Evolutionary conservation across 2,797 vertebrate species (phyloP).

Genomic region (Setipinna tenuifilis): DNA sequence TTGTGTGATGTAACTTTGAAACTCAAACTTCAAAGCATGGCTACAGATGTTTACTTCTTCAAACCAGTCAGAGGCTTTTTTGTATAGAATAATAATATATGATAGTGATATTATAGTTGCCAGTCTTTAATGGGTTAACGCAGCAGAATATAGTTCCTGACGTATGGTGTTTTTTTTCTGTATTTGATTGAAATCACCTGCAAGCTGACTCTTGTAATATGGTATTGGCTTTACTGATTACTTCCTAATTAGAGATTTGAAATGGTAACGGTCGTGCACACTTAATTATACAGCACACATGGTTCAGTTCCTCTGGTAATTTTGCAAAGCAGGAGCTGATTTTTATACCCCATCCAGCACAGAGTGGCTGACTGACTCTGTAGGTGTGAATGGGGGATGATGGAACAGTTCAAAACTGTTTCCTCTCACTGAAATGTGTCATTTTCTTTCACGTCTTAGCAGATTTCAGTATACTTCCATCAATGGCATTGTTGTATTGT

Average conservation of each 20-base stretch:
- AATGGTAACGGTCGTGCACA: neutral
- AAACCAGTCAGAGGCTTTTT: neutral
- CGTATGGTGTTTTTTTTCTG: neutral
- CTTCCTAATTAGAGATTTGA: slow-evolving; percentile 21
- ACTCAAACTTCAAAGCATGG: no score
- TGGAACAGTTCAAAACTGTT: neutral
- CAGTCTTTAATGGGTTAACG: neutral
- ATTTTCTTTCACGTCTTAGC: neutral
- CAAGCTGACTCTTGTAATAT: slow-evolving; percentile 18
- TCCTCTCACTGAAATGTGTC: neutral
- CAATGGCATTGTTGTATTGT: neutral
- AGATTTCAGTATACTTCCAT: neutral
- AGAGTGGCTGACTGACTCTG: neutral
- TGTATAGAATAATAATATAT: neutral
- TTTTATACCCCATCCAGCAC: slow-evolving; percentile 5
- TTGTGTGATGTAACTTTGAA: no score
- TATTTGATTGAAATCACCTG: slow-evolving; percentile 3
- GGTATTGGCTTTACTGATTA: slow-evolving; percentile 18
- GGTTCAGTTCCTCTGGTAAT: slow-evolving; percentile 16
- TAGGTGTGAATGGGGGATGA: neutral
- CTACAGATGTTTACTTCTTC: neutral
- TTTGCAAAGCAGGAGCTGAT: neutral
- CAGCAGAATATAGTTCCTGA: neutral
- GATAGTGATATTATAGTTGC: neutral
- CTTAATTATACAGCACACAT: slow-evolving; percentile 22